Evolutionary conservation across 2,888 invertebrate species (phyloP).

Genomic region (Branchipolynoe longqiensis): DNA sequence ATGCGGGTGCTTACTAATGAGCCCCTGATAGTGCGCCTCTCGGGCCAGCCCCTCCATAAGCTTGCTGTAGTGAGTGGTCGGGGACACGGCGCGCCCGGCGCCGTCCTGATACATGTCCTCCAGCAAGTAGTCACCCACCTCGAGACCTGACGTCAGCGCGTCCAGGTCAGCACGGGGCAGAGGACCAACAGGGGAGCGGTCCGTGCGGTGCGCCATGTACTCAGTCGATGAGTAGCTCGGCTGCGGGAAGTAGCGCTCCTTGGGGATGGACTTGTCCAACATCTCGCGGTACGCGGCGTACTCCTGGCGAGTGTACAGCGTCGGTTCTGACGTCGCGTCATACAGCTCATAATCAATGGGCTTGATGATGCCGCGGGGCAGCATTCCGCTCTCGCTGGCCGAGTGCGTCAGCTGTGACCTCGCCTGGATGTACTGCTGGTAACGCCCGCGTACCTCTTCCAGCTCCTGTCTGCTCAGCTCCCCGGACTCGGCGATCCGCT

Average conservation of each 20-base stretch:
- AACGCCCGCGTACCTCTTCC: conserved; percentile 60
- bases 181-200: conserved; percentile 50
- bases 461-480: conserved; percentile 64
- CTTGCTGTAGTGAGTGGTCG: conserved; percentile 43
- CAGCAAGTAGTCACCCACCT: conserved; percentile 42
- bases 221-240: conserved; percentile 77
- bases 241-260: conserved; percentile 58
- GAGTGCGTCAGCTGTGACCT: conserved; percentile 28
- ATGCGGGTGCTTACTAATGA: conserved; percentile 29
- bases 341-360: conserved; percentile 76
- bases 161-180: conserved; percentile 51
- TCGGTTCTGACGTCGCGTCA: conserved; percentile 65
- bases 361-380: conserved; percentile 78
- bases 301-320: conserved; percentile 65
- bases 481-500: conserved; percentile 76
- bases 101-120: conserved; percentile 47
- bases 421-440: conserved; percentile 64
- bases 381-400: conserved; percentile 34
- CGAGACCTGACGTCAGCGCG: conserved; percentile 22
- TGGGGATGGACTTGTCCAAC: conserved; percentile 19
- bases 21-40: conserved; percentile 26
- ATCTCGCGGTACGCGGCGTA: conserved; percentile 67
- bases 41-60: conserved; percentile 16
- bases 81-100: conserved; percentile 16
- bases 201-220: conserved; percentile 78